Evolutionary conservation across 2,888 invertebrate species (phyloP), one percentile per base, ranked within the genome.

Genomic region (Cerceris ruficornis): DNA sequence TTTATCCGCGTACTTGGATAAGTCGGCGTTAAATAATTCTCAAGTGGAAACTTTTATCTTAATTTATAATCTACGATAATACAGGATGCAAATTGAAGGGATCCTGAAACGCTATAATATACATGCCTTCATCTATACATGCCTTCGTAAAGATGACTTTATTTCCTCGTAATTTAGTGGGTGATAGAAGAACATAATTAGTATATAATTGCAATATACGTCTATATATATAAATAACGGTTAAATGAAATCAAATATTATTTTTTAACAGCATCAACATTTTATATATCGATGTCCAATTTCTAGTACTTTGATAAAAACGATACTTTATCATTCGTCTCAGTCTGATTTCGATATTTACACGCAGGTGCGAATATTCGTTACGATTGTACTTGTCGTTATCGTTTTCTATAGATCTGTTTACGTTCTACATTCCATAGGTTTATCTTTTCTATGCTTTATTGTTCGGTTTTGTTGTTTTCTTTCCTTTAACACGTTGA

Each of bases 1-100:
- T 86, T 85, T 77, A 81, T 57, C 67, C 66, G 65, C 69, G 73
- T 85, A 79, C 68, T 86, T 80, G 60, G 59, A 74, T 81, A 86
- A 64, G 55, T 77, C 79, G 72, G 69, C 74, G 75, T 77, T 62
- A 69, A 64, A 60, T 74, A 61, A 74, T 76, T 77, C 61, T 69
- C 57, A 42, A 77, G n/a, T 28, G 49, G 75, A 79, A 75, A 55
- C 70, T 81, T 75, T 70, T 69, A 84, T 82, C 61, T 76, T 71
- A 67, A 77, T 75, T 79, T 62, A 77, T 75, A 28, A 65, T 73
- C 54, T 43, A 78, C 67, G 59, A 55, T 74, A 76, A 71, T 28
- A 49, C 50, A 69, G 58, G 50, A 62, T 54, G 57, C 43, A 15
- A 59, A 67, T 49, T 54, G 60, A 28, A 28, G 28, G 28, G 28